Evolutionary conservation across 1,140 invertebrate genomes (phyloP).

Genomic region (Mya arenaria): DNA sequence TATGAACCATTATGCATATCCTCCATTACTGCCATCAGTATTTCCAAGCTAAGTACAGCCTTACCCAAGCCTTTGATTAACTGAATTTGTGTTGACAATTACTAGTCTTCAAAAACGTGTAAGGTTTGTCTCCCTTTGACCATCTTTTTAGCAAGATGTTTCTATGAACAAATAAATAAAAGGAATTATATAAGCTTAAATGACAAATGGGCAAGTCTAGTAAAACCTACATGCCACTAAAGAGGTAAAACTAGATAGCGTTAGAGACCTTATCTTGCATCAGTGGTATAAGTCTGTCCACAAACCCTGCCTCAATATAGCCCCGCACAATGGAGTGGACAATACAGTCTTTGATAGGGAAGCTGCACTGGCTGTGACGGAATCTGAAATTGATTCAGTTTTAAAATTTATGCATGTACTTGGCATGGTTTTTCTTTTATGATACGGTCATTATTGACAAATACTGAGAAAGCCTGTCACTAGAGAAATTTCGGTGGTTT

Average conservation of each 20-base stretch:
- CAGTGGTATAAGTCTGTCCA: neutral
- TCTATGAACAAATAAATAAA: too few relatives aligned
- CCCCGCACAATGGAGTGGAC: slow-evolving; percentile 29
- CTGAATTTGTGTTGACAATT: too few relatives aligned
- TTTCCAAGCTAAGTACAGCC: too few relatives aligned
- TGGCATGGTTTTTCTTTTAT: neutral
- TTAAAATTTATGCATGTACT: neutral
- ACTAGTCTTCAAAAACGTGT: too few relatives aligned
- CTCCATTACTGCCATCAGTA: too few relatives aligned
- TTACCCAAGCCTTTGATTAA: too few relatives aligned
- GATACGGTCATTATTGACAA: neutral
- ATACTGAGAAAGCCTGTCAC: neutral
- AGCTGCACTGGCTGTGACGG: slow-evolving; percentile 29
- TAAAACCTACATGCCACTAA: neutral
- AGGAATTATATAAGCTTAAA: too few relatives aligned
- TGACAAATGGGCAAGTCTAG: neutral
- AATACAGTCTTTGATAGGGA: slow-evolving; percentile 25
- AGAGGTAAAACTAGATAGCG: neutral
- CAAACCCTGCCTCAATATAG: neutral
- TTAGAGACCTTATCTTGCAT: slow-evolving; percentile 35
- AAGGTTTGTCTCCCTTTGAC: too few relatives aligned
- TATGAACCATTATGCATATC: too few relatives aligned
- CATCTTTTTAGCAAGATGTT: too few relatives aligned
- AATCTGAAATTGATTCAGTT: slow-evolving; percentile 15
- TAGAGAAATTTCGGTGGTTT: neutral